phyloP scores from a whole-genome alignment of 2,888 invertebrate genomes.

The Meiosimyza decipiens region DNA sequence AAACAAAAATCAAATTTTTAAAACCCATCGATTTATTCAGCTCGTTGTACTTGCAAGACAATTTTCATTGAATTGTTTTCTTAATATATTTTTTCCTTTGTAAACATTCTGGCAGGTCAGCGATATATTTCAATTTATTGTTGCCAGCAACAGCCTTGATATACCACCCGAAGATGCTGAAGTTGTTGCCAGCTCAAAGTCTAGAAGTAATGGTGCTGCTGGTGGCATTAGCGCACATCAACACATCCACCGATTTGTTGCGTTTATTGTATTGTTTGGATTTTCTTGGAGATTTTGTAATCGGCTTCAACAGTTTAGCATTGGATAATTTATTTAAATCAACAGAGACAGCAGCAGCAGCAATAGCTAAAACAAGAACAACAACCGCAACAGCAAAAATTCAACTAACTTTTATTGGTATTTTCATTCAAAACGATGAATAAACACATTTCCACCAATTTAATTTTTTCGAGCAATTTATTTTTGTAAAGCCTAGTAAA shows the following conservation, averaged over 20 bases:
- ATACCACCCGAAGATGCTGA: constrained; percentile 66
- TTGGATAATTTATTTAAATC: constrained; percentile 53
- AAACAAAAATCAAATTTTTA: no score
- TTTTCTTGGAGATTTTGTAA: constrained; percentile 49
- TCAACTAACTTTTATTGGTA: constrained; percentile 16
- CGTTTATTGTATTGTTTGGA: constrained; percentile 37
- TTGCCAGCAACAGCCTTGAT: constrained; percentile 62
- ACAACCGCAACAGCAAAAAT: background rate
- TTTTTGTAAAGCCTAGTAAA: no score
- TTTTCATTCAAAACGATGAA: no score
- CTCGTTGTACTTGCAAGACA: constrained; percentile 5
- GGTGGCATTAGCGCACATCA: constrained; percentile 45
- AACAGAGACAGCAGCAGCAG: background rate
- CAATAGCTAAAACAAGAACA: background rate
- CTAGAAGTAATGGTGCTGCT: constrained; percentile 60
- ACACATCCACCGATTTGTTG: constrained; percentile 35
- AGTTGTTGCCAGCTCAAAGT: constrained; percentile 67
- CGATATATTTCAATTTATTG: constrained; percentile 77
- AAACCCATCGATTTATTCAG: constrained; percentile 1
- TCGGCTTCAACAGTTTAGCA: constrained; percentile 50
- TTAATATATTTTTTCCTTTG: background rate
- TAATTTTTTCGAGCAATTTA: no score
- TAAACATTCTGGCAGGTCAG: constrained; percentile 69
- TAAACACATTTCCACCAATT: no score
- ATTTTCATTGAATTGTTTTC: no score